These are phyloP conservation scores for Halcyon leucocephala DNA, from an alignment of 2,797 vertebrate genomes.

Conservation along the genomic window DNA sequence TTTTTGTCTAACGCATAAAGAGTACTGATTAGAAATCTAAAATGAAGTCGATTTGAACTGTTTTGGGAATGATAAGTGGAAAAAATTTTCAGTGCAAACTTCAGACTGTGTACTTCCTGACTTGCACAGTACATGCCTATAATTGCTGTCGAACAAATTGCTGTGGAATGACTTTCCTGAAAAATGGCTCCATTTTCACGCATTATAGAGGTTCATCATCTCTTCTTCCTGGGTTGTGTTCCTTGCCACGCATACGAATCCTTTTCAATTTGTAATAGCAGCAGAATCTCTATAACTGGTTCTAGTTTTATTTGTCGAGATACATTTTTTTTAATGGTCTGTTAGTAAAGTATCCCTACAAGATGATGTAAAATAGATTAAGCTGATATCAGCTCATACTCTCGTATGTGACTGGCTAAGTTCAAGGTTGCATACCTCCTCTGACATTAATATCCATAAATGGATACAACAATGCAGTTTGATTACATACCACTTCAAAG, in stretches of 20 bases:
- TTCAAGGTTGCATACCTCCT: background rate
- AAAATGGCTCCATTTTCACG: slow-evolving; percentile 40
- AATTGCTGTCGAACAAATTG: slow-evolving; percentile 41
- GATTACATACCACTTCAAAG: slow-evolving; percentile 25
- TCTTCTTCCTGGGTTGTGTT: background rate
- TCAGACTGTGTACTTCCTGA: slow-evolving; percentile 33
- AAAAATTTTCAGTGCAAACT: slow-evolving; percentile 7
- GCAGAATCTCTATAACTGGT: background rate
- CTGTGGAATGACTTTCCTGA: slow-evolving; percentile 42
- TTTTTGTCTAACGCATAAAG: background rate
- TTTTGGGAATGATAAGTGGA: background rate
- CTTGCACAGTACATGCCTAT: background rate
- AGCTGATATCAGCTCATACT: background rate
- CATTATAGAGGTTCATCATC: background rate
- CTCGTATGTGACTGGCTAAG: background rate
- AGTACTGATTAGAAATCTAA: background rate
- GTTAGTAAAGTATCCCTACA: background rate
- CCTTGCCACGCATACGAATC: background rate
- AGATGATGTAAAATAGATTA: background rate
- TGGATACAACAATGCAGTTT: slow-evolving; percentile 6
- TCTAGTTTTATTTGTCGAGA: background rate
- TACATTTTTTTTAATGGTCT: background rate
- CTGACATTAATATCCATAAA: slow-evolving; percentile 19
- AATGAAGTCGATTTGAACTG: background rate
- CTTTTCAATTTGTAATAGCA: background rate